A percentile compares a stretch with the other conserved stretches of the same genome.
Evolutionary conservation across 1,140 invertebrate genomes (phyloP).

Genomic region (Odontomachus brunneus): DNA sequence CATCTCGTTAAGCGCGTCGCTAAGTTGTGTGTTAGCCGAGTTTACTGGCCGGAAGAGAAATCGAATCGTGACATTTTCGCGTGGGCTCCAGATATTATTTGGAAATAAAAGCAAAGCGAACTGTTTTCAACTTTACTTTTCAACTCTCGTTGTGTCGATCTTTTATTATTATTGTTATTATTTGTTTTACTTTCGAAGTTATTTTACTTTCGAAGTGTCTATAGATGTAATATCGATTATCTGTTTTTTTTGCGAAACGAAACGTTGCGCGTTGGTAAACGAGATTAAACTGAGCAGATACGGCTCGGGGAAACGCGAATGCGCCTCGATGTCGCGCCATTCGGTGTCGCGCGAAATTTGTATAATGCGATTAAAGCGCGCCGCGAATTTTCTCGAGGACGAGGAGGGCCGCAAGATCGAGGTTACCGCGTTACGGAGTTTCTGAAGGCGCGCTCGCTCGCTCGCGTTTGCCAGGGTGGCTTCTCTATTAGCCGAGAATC

Average conservation of each 20-base stretch:
- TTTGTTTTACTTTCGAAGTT: no score
- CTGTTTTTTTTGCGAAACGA: not conserved
- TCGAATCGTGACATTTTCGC: no score
- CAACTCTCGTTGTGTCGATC: no score
- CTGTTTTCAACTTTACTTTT: no score
- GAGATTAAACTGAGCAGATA: slow-evolving; percentile 3
- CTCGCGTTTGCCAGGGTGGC: slow-evolving; percentile 31
- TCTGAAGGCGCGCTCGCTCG: slow-evolving; percentile 13
- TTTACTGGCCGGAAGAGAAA: no score
- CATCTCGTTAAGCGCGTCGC: not conserved
- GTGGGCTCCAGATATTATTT: no score
- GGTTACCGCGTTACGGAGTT: slow-evolving; percentile 47
- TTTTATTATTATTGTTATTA: no score
- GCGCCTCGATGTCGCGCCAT: slow-evolving; percentile 20
- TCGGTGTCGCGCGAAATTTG: slow-evolving; percentile 44
- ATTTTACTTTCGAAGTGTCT: no score
- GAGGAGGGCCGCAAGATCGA: slow-evolving; percentile 16
- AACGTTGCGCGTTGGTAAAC: not conserved
- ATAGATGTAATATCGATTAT: no score
- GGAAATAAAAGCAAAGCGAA: no score
- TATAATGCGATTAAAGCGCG: slow-evolving; percentile 44
- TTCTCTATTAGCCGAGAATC: slow-evolving; percentile 56
- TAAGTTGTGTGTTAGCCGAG: not conserved
- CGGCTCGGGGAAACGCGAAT: slow-evolving; percentile 1
- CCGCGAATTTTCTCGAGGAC: slow-evolving; percentile 42